Base-by-base conservation (phyloP, 1,140 invertebrate species). In the Sinonovacula constricta region DNA sequence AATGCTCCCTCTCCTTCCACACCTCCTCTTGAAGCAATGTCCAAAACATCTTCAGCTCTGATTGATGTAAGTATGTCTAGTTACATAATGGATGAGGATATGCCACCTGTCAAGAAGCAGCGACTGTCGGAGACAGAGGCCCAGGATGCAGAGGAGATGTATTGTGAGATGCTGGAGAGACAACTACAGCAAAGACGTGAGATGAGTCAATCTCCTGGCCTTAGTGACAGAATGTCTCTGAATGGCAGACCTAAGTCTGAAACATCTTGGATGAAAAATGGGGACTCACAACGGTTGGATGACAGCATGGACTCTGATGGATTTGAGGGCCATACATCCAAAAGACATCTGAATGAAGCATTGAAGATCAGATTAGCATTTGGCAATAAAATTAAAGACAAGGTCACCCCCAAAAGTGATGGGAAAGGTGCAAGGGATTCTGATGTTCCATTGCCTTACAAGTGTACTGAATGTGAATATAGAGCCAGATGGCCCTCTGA, bases 401-500 rank as follows among this genome's bases (percentile, higher is more conserved):
- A 65, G 36, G 12, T n/a, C 12, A n/a, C 10, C 1, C 26, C 7
- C 26, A 59, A 76, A n/a, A 54, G 5, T 33, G 60, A 76, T 39
- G 33, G 49, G 15, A 76, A 76, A 49, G n/a, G 53, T 57, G 60
- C 36, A n/a, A 63, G 54, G 59, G 39, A 18, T 18, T 54, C 70
- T 22, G 83, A 87, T 18, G 77, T 85, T 65, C 63, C 85, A 7
- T 72, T 91, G 10, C 89, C 89, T 14, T 90, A 89, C 79, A 90
- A 90, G 81, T 91, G 90, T 74, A 78, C 83, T 34, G 82, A 86
- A 31, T 91, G 90, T 67, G 89, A 91, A 65, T 91, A 90, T 71
- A 65, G 87, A 56, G 91, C 90, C 1, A 82, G 90, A 62, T 91
- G 91, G 91, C 88, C 89, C 12, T 90, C 88, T 26, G 91, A 91